phyloP scores from a whole-genome alignment of 1,140 invertebrate genomes.

The Leptinotarsa lineolata region DNA sequence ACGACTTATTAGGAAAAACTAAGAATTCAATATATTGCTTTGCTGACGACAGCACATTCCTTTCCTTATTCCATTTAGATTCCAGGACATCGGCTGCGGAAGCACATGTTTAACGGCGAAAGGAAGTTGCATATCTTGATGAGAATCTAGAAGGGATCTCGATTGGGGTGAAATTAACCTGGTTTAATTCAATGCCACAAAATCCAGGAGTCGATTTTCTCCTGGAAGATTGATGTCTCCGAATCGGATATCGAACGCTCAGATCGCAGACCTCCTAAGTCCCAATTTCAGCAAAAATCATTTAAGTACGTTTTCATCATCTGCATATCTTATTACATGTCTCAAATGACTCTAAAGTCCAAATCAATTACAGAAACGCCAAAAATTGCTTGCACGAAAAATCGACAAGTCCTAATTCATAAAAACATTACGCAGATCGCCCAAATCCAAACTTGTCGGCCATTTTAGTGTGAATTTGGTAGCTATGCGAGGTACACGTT shows the following conservation, averaged over 20 bases:
- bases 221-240: no score
- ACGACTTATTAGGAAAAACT: no score
- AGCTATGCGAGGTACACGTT: background rate
- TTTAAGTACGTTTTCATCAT: background rate
- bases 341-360: background rate
- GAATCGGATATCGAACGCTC: background rate
- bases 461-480: background rate
- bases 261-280: background rate
- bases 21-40: no score
- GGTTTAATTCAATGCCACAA: no score
- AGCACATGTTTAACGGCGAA: no score
- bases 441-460: background rate
- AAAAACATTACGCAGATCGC: background rate
- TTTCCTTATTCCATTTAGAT: no score
- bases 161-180: no score
- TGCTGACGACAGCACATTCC: no score
- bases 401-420: background rate
- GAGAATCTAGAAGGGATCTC: no score
- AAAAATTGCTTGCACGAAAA: background rate
- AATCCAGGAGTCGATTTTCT: no score
- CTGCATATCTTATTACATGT: background rate
- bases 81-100: no score
- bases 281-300: background rate
- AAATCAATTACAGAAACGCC: background rate
- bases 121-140: no score